Evolutionary conservation across 2,888 invertebrate species (phyloP).

Genomic region (Hesperia comma): DNA sequence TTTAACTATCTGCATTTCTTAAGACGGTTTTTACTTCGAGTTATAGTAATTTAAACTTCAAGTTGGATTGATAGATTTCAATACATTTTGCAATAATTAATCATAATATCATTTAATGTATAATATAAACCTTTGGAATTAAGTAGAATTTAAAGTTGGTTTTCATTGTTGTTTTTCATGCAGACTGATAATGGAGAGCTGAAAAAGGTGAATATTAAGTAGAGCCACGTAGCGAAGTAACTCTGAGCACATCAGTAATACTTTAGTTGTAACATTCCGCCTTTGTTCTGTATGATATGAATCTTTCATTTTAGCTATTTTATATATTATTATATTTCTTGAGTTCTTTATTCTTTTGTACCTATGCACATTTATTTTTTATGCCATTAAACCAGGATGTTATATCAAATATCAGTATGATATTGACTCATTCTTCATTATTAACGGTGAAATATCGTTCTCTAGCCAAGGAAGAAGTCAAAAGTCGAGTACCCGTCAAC

Average conservation of each 20-base stretch:
- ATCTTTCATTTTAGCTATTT: too few relatives aligned
- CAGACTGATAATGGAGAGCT: constrained; percentile 38
- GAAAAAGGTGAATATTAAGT: constrained; percentile 38
- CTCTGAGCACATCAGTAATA: neutral
- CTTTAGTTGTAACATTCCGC: neutral
- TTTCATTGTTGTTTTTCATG: constrained; percentile 33
- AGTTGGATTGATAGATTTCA: too few relatives aligned
- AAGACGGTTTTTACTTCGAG: too few relatives aligned
- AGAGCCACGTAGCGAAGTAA: neutral
- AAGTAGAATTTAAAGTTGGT: neutral
- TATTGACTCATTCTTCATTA: neutral
- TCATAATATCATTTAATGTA: too few relatives aligned
- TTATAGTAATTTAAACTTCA: too few relatives aligned
- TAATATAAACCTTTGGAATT: too few relatives aligned
- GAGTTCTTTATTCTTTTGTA: too few relatives aligned
- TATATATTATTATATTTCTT: too few relatives aligned
- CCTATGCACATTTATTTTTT: too few relatives aligned
- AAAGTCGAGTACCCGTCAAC: constrained; percentile 63
- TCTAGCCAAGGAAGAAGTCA: constrained; percentile 76
- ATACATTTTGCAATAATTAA: too few relatives aligned
- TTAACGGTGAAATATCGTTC: constrained; percentile 53
- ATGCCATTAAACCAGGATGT: neutral
- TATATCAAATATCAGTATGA: neutral
- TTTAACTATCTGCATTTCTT: too few relatives aligned
- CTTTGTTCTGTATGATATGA: neutral